Percentiles rank a stretch among this genome's conserved stretches.
Evolutionary conservation across 2,113 vertebrate genomes (phyloP).

Genomic region (Festucalex cinctus): DNA sequence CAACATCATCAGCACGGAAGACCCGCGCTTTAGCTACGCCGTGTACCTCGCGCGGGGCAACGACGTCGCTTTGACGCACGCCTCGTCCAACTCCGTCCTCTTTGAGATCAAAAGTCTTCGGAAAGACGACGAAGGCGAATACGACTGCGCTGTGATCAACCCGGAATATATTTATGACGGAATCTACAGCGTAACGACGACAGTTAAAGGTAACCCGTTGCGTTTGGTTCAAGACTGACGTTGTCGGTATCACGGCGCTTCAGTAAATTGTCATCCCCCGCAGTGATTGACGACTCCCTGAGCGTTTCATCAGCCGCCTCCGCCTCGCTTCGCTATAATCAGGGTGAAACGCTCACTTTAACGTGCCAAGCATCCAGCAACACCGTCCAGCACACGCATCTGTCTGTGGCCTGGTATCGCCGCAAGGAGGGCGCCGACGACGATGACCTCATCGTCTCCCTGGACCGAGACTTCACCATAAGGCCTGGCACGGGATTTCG

Average conservation of each 20-base stretch:
- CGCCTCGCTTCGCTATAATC: conserved; percentile 42
- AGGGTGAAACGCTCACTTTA: conserved; percentile 75
- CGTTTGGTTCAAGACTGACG: neutral
- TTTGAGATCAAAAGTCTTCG: conserved; percentile 68
- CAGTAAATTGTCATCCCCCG: neutral
- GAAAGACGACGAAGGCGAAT: conserved; percentile 73
- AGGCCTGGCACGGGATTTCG: conserved; percentile 71
- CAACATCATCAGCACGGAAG: conserved; percentile 68
- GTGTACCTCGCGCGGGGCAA: conserved; percentile 38
- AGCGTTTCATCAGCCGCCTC: conserved; percentile 59
- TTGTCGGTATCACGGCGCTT: neutral
- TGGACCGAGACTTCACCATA: conserved; percentile 80
- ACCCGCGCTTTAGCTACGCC: conserved; percentile 41
- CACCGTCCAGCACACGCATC: conserved; percentile 85
- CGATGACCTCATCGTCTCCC: conserved; percentile 66
- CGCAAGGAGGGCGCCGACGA: conserved; percentile 25
- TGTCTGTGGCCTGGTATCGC: conserved; percentile 83
- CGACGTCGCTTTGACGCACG: conserved; percentile 62
- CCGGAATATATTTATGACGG: conserved; percentile 56
- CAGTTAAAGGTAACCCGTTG: conserved; percentile 73
- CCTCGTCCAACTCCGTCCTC: conserved; percentile 54
- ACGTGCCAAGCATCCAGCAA: conserved; percentile 79
- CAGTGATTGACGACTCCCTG: conserved; percentile 86
- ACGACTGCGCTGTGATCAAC: conserved; percentile 79
- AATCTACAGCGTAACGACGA: conserved; percentile 70